Percentiles rank a stretch among this genome's conserved stretches.
These are phyloP conservation scores for Nannobrachium achirus DNA, from an alignment of 2,113 vertebrate species.

Conservation along the genomic window DNA sequence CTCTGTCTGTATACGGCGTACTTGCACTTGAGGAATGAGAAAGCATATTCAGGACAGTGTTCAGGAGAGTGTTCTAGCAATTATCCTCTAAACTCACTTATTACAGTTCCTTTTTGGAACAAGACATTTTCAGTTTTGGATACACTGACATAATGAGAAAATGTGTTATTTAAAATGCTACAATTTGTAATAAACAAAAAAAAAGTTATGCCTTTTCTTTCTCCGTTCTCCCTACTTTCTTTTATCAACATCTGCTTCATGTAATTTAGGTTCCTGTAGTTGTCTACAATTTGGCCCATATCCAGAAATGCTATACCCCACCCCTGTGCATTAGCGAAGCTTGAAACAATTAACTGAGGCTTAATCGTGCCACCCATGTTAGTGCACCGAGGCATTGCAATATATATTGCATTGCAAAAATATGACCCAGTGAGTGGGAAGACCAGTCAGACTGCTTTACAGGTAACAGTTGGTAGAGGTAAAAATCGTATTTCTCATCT, in stretches of 20 bases:
- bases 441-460: too few relatives aligned
- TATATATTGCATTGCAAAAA: slow-evolving; percentile 12
- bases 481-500: too few relatives aligned
- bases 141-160: slow-evolving; percentile 37
- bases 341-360: slow-evolving; percentile 50
- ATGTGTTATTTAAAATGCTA: slow-evolving; percentile 44
- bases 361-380: slow-evolving; percentile 35
- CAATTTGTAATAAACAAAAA: slow-evolving; percentile 43
- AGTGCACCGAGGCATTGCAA: slow-evolving; percentile 19
- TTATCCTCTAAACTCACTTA: too few relatives aligned
- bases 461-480: too few relatives aligned
- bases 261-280: slow-evolving; percentile 57
- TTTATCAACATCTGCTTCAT: slow-evolving; percentile 66
- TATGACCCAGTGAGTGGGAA: slow-evolving; percentile 2
- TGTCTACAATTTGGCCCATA: slow-evolving; percentile 33
- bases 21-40: too few relatives aligned
- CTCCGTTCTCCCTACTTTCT: slow-evolving; percentile 45
- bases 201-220: slow-evolving; percentile 50
- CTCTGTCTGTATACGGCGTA: too few relatives aligned
- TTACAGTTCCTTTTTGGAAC: too few relatives aligned
- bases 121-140: too few relatives aligned
- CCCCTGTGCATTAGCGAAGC: slow-evolving; percentile 50
- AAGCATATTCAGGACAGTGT: too few relatives aligned
- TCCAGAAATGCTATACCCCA: slow-evolving; percentile 28
- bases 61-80: too few relatives aligned